Evolutionary conservation across 2,113 vertebrate species (phyloP).

Genomic region (human): GRCh38 chr1:17610001-17610500

Average conservation of each 20-base stretch:
- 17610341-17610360: neutral
- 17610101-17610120: too few species aligned
- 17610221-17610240: neutral
- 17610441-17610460: neutral
- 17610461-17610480: accelerated
- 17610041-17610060: neutral
- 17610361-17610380: neutral
- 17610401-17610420: neutral
- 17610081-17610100: neutral
- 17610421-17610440: neutral
- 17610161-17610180: accelerated
- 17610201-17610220: neutral
- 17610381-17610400: neutral
- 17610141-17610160: accelerated
- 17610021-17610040: accelerated
- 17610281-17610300: too few species aligned
- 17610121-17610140: neutral
- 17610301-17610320: neutral
- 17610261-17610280: neutral
- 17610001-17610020: neutral
- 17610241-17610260: neutral
- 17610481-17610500: neutral
- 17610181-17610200: neutral
- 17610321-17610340: neutral
- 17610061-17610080: accelerated